A percentile compares a stretch with the other conserved stretches of the same genome.
Evolutionary conservation across 1,140 invertebrate species (phyloP).

Genomic region (Atta cephalotes): DNA sequence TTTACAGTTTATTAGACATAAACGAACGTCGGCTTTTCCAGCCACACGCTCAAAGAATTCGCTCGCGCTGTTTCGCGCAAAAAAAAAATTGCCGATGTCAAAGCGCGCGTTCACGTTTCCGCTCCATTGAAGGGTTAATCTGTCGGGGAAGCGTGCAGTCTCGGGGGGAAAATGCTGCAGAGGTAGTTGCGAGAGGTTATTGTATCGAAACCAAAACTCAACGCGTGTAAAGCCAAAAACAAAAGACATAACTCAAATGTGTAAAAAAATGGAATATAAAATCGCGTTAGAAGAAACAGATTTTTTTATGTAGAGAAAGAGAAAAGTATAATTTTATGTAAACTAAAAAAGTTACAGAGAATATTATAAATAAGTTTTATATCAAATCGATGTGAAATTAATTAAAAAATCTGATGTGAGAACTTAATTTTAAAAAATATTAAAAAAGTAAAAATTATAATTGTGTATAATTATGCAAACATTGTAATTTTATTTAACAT

Average conservation of each 20-base stretch:
- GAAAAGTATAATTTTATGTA: not conserved
- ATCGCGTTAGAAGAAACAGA: not conserved
- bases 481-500: not conserved
- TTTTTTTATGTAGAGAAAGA: not conserved
- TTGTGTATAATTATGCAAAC: not conserved
- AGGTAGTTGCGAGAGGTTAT: not conserved
- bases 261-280: not conserved
- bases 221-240: not conserved
- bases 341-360: not conserved
- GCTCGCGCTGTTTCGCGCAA: constrained; percentile 14
- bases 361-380: not conserved
- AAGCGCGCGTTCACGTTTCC: constrained; percentile 42
- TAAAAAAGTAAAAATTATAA: constrained; percentile 14
- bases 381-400: not conserved
- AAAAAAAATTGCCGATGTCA: constrained; percentile 43
- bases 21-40: constrained; percentile 37
- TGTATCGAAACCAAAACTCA: constrained; percentile 40
- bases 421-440: not conserved
- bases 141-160: not conserved
- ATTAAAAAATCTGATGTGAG: not conserved
- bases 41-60: constrained; percentile 46
- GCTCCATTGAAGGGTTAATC: constrained; percentile 41
- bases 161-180: not conserved
- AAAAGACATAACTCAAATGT: not conserved
- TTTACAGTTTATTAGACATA: constrained; percentile 48